Conservation (phyloP, 2,113 vertebrate species). For the Axis porcinus region DNA sequence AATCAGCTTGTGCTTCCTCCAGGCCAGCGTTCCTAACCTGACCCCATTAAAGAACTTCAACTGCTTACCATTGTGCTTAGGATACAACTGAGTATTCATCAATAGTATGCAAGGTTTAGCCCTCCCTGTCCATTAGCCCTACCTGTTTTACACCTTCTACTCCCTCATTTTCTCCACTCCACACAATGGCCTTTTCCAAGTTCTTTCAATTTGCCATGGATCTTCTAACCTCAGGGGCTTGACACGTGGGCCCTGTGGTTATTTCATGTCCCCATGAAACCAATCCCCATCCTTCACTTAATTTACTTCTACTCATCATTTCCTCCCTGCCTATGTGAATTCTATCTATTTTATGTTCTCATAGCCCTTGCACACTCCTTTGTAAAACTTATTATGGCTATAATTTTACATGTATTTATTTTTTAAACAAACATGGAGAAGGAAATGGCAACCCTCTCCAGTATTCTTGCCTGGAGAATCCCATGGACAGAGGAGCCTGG, state of each 20-base stretch:
- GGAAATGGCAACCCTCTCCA: too few species aligned
- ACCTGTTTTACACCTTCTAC: background rate
- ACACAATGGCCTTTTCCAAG: background rate
- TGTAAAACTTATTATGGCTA: background rate
- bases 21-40: background rate
- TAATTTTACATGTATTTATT: constrained; percentile 15
- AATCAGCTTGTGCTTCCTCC: background rate
- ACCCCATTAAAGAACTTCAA: background rate
- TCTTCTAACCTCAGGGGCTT: background rate
- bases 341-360: background rate
- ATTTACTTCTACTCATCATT: constrained; percentile 7
- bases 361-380: background rate
- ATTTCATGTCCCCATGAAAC: background rate
- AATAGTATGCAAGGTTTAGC: background rate
- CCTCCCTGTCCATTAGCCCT: background rate
- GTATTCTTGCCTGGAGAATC: too few species aligned
- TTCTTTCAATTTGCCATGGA: background rate
- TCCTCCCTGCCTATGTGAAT: background rate
- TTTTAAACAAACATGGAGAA: background rate
- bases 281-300: background rate
- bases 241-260: background rate
- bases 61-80: background rate
- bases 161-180: background rate
- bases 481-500: too few species aligned
- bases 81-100: background rate